Base-by-base conservation (phyloP, 1,140 invertebrate genomes). In the Drosophila lini region DNA sequence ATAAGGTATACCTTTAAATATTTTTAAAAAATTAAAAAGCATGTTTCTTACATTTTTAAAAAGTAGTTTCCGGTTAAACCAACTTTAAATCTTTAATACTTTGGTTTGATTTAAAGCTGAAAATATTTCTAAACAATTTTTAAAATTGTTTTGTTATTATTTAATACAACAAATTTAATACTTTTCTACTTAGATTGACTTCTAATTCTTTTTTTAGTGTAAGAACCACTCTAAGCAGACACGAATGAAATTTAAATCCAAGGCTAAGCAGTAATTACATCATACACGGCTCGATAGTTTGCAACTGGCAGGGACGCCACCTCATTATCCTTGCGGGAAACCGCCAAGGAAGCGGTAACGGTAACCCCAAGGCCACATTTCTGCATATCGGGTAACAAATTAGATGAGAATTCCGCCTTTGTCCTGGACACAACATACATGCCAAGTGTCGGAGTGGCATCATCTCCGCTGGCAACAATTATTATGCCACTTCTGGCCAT, bases 201-300 rank as follows among this genome's bases (percentile, higher is more conserved):
- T 32, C n/a, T 5, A n/a, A 3, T 13, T 16, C 16, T 19, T 28
- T 28, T 25, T 16, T 6, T 4, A 3, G 40, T 62, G 56, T 7
- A 60, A 2, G 11, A 32, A 8, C 38, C 2, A 16, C 2, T 16
- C 2, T 3, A 7, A 0, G 22, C 5, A 16, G 13, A 19, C 62
- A 15, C 31, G n/a, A 56, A 63, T 58, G 60, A 75, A 65, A 75
- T 75, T 65, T 53, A 75, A 75, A 55, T 77, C 56, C 62, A 32
- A 55, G 28, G 22, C 70, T 42, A 22, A 40, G 48, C 31, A 32
- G 62, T 68, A 77, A 77, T 77, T 77, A 77, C 62, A 68, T 69
- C 50, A 75, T 50, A 31, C n/a, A 32, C 34, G 58, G 57, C 45
- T 75, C 69, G 50, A 53, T 42, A 25, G 55, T 40, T 47, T 28